Evolutionary conservation across 2,888 invertebrate genomes (phyloP), one percentile per base, ranked within the genome.

Genomic region (Parthenolecanium corni): DNA sequence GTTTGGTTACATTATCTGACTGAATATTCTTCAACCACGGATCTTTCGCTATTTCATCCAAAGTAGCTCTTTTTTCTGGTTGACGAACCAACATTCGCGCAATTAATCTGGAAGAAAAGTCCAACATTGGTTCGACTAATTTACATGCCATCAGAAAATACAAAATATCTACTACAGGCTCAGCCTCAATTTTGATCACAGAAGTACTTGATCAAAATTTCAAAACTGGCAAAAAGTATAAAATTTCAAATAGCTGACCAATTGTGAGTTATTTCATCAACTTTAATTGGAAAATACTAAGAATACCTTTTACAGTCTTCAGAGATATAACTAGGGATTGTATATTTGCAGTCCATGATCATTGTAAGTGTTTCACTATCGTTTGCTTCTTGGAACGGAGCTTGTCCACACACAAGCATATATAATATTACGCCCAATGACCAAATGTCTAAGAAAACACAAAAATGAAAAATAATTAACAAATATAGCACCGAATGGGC

Each of bases 331-430:
- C 81, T 75, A 62, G 97, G 95, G 71, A 95, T 86, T 64, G 85
- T 85, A 74, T 95, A 98, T 78, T 94, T 94, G 78, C 97, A 97
- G 76, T 98, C 97, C 90, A 98, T 93, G 68, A 98, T 98, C 91
- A 94, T 96, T 31, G 95, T 97, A 62, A 99, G 78, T 0, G 98
- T 99, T 80, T 98, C 98, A 71, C 94, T 95, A 76, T 99, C 98
- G 75, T 97, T 98, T 31, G 96, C 95, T 78, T 97, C 97, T 77
- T 96, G 95, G 75, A 98, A 98, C 5, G 98, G 98, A 38, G 96
- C 88, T 73, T 89, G 86, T 5, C 98, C 98, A 75, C 92, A 93
- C 4, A 97, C 96, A 71, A 98, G 79, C 96, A 98, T 98, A 76
- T 90, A 99, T 49, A 98, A 78, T 71, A 98, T 96, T 16, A 98